Conservation (phyloP, 1,140 invertebrate genomes). For the Cydia fagiglandana region DNA sequence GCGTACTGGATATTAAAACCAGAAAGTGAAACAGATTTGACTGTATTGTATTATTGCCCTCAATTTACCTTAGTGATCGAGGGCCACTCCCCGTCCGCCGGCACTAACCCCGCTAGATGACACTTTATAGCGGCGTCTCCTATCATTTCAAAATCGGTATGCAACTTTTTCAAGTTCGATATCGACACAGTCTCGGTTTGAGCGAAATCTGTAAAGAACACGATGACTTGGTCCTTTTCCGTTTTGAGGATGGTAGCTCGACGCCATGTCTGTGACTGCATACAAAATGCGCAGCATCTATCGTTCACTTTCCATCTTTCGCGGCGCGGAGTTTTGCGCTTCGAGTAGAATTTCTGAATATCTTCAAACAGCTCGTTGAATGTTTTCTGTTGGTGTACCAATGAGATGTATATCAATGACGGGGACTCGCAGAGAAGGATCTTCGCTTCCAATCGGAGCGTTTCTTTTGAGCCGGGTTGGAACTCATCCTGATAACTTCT, state of each 20-base stretch:
- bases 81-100: constrained; percentile 71
- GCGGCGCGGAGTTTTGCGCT: constrained; percentile 33
- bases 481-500: neutral
- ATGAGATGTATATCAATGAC: constrained; percentile 66
- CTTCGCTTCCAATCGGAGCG: constrained; percentile 56
- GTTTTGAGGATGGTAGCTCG: constrained; percentile 64
- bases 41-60: no score
- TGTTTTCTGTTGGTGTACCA: constrained; percentile 37
- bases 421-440: constrained; percentile 58
- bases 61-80: constrained; percentile 43
- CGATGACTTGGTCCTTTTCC: constrained; percentile 39
- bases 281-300: constrained; percentile 60
- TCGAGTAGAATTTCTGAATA: constrained; percentile 66
- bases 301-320: constrained; percentile 47
- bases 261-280: constrained; percentile 61
- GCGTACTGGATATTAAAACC: no score
- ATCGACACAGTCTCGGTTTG: constrained; percentile 50
- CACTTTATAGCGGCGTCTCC: constrained; percentile 65
- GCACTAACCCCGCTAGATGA: constrained; percentile 70
- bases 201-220: constrained; percentile 70
- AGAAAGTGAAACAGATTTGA: no score
- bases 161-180: constrained; percentile 54
- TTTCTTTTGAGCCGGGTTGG: constrained; percentile 45
- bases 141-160: constrained; percentile 48
- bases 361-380: constrained; percentile 47